Evolutionary conservation across 2,888 invertebrate species (phyloP).

Genomic region (Lordiphosa fenestrarum): DNA sequence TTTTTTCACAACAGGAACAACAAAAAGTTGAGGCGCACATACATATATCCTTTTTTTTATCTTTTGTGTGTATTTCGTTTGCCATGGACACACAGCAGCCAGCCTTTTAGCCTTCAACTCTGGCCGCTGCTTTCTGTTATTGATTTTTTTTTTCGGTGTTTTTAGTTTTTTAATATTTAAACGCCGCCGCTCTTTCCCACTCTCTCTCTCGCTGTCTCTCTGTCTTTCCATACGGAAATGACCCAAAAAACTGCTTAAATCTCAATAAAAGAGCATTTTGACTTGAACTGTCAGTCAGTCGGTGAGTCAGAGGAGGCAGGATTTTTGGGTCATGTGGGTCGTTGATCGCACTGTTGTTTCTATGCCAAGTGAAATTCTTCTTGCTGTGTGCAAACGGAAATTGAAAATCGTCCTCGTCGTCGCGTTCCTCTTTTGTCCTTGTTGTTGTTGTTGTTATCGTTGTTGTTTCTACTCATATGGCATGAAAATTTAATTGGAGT

Average conservation of each 20-base stretch:
- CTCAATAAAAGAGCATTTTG: conserved; percentile 62
- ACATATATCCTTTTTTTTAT: conserved; percentile 10
- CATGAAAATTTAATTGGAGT: conserved; percentile 72
- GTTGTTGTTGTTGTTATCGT: conserved; percentile 16
- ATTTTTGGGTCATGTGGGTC: conserved; percentile 37
- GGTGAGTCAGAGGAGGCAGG: conserved; percentile 23
- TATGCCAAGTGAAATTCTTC: not conserved
- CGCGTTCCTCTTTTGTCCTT: conserved; percentile 8
- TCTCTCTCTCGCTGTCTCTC: not conserved
- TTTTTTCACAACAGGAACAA: too few species aligned
- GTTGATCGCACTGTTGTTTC: conserved; percentile 15
- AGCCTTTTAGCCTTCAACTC: conserved; percentile 56
- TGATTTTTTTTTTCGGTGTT: conserved; percentile 45
- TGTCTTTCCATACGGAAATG: conserved; percentile 39
- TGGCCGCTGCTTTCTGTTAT: conserved; percentile 45
- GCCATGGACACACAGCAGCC: conserved; percentile 15
- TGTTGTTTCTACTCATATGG: conserved; percentile 49
- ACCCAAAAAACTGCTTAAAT: conserved; percentile 65
- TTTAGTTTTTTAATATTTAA: conserved; percentile 60
- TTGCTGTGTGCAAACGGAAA: not conserved
- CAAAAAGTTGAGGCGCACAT: too few species aligned
- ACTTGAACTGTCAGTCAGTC: conserved; percentile 59
- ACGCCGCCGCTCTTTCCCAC: conserved; percentile 16
- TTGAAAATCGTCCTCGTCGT: conserved; percentile 1
- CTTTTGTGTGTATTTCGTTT: conserved; percentile 12